A percentile compares a stretch with the other conserved stretches of the same genome.
Evolutionary conservation across 2,888 invertebrate species (phyloP).

Genomic region (Parasteatoda lunata): DNA sequence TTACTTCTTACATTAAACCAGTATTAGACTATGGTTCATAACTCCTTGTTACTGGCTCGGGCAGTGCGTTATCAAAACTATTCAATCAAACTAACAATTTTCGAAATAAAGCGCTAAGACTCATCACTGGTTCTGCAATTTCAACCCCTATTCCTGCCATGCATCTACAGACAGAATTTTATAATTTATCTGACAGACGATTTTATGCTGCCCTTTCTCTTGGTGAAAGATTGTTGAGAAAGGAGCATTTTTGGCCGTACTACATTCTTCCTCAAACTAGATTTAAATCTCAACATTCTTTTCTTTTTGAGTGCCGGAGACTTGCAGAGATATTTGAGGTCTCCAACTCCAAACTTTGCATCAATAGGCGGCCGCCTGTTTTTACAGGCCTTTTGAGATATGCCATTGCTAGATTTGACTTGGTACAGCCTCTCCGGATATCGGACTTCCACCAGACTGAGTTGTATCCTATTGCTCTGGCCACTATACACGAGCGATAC

Average conservation of each 20-base stretch:
- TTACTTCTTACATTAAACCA: not conserved
- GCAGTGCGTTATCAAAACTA: not conserved
- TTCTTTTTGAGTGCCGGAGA: constrained; percentile 1
- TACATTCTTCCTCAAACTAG: not conserved
- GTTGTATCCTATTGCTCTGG: constrained; percentile 3
- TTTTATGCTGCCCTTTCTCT: too few relatives aligned
- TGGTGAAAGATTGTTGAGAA: not conserved
- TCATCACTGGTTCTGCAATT: too few relatives aligned
- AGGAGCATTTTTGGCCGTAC: not conserved
- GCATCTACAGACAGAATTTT: too few relatives aligned
- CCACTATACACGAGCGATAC: not conserved
- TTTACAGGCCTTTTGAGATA: constrained; percentile 6
- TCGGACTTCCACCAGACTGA: constrained; percentile 4
- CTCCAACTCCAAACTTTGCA: not conserved
- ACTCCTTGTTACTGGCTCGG: not conserved
- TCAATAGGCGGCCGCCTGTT: not conserved
- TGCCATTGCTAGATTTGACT: not conserved
- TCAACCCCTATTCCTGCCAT: too few relatives aligned
- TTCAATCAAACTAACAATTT: too few relatives aligned
- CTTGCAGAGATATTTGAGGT: not conserved
- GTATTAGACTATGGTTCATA: not conserved
- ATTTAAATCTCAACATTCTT: not conserved
- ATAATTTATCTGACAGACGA: too few relatives aligned
- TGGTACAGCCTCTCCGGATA: constrained; percentile 7
- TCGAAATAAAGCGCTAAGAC: constrained; percentile 2